Evolutionary conservation across 1,140 invertebrate species (phyloP).

Genomic region (Palaemon carinicauda): DNA sequence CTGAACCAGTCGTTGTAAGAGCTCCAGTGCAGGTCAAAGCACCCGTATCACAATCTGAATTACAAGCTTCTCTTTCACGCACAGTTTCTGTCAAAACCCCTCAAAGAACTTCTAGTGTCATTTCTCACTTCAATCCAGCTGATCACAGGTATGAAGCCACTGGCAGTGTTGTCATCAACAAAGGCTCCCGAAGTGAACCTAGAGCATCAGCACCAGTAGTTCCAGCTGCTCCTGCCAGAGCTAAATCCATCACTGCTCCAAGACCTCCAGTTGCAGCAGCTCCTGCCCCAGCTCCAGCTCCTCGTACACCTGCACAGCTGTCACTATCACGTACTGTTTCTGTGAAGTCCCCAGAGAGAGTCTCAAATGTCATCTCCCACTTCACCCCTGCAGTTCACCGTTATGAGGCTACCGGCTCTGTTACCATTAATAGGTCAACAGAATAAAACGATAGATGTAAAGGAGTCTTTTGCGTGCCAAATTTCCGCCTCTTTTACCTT

Average conservation of each 20-base stretch:
- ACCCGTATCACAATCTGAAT: not conserved
- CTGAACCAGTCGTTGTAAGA: not conserved
- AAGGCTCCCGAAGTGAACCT: not conserved
- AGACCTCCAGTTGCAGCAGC: not conserved
- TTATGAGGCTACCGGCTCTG: constrained; percentile 52
- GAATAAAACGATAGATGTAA: not conserved
- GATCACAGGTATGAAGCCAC: not conserved
- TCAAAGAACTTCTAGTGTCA: not conserved
- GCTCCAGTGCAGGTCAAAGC: not conserved
- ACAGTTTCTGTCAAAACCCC: not conserved
- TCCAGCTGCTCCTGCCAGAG: not conserved
- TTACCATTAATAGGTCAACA: constrained; percentile 23
- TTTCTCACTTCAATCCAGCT: not conserved
- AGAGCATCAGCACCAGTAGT: not conserved
- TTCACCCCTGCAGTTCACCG: constrained; percentile 52
- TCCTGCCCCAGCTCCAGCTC: not conserved
- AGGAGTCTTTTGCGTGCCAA: not conserved
- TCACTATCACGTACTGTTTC: constrained; percentile 35
- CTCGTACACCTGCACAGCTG: not conserved
- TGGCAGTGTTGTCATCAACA: not conserved
- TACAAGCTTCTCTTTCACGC: not conserved
- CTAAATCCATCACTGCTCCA: not conserved
- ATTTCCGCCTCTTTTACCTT: not conserved
- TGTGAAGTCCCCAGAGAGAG: constrained; percentile 38
- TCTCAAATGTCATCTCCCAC: constrained; percentile 45